Conservation (phyloP, 2,113 vertebrate genomes). For the Prunella himalayana region DNA sequence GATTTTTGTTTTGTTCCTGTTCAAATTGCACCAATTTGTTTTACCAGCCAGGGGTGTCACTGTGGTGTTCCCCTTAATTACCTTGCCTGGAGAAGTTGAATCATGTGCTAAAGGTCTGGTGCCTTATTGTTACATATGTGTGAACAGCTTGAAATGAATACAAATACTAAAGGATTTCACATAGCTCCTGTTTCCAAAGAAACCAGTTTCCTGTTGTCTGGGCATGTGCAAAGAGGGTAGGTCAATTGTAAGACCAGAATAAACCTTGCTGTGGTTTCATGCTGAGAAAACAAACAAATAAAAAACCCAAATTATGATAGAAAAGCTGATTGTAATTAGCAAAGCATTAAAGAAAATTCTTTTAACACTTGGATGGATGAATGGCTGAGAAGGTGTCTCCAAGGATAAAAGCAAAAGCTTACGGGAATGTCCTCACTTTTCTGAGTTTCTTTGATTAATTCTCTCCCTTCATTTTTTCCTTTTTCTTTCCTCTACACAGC, state of each 20-base stretch:
- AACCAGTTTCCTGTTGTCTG: slow-evolving; percentile 73
- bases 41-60: not conserved
- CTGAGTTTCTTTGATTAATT: not conserved
- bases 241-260: slow-evolving; percentile 43
- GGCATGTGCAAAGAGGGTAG: slow-evolving; percentile 62
- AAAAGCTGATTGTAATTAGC: slow-evolving; percentile 31
- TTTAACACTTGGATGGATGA: slow-evolving; percentile 6
- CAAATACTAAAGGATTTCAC: slow-evolving; percentile 55
- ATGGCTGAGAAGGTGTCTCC: not conserved
- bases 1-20: not conserved
- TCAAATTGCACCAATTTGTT: not conserved
- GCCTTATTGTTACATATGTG: slow-evolving; percentile 57
- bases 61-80: slow-evolving; percentile 18
- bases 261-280: slow-evolving; percentile 49
- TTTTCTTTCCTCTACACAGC: not conserved
- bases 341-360: slow-evolving; percentile 21
- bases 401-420: not conserved
- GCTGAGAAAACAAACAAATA: slow-evolving; percentile 54
- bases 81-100: slow-evolving; percentile 56
- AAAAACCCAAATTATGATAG: not conserved
- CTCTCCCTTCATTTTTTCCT: not conserved
- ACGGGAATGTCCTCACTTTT: not conserved
- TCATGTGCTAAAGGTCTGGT: slow-evolving; percentile 46
- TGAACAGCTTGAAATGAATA: slow-evolving; percentile 67
- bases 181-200: slow-evolving; percentile 76